These are phyloP conservation scores for Temnothorax unifasciatus DNA, from an alignment of 2,888 invertebrate genomes.

Conservation along the genomic window DNA sequence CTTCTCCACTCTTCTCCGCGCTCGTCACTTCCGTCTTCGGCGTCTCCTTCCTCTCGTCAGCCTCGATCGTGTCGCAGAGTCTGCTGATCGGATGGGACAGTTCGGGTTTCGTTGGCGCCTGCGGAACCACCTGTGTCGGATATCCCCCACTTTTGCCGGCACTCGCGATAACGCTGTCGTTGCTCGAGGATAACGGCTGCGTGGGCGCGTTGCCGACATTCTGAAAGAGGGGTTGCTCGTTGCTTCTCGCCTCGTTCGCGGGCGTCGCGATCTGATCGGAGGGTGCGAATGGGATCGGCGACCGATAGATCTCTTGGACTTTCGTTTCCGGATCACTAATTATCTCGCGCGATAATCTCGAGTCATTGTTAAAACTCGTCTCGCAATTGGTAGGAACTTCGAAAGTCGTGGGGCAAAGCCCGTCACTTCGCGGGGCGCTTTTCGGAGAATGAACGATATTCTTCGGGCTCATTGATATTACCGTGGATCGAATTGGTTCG, in stretches of 20 bases:
- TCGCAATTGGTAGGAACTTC: conserved; percentile 65
- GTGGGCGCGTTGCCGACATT: conserved; percentile 10
- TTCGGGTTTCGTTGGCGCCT: conserved; percentile 71
- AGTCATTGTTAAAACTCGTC: conserved; percentile 23
- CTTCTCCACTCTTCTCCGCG: conserved; percentile 52
- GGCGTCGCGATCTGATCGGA: conserved; percentile 10
- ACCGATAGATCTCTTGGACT: conserved; percentile 59
- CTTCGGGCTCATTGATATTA: conserved; percentile 54
- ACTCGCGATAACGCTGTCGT: conserved; percentile 36
- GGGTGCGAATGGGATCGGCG: conserved; percentile 49
- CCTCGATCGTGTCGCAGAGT: conserved; percentile 77
- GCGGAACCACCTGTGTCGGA: conserved; percentile 24
- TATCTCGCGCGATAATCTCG: conserved; percentile 37
- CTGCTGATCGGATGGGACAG: conserved; percentile 82
- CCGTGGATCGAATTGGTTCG: conserved; percentile 49
- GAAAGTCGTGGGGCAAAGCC: conserved; percentile 43
- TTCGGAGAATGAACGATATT: conserved; percentile 27
- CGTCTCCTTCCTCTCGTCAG: conserved; percentile 60
- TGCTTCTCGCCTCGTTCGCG: background rate
- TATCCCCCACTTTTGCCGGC: conserved; percentile 24
- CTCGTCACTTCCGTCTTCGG: conserved; percentile 49
- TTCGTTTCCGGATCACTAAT: conserved; percentile 13
- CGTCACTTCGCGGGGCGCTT: conserved; percentile 27
- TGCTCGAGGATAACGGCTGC: conserved; percentile 10
- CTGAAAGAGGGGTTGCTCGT: conserved; percentile 45